Evolutionary conservation across 2,888 invertebrate species (phyloP), one percentile per base, ranked within the genome.

Genomic region (Drosophila greeni): DNA sequence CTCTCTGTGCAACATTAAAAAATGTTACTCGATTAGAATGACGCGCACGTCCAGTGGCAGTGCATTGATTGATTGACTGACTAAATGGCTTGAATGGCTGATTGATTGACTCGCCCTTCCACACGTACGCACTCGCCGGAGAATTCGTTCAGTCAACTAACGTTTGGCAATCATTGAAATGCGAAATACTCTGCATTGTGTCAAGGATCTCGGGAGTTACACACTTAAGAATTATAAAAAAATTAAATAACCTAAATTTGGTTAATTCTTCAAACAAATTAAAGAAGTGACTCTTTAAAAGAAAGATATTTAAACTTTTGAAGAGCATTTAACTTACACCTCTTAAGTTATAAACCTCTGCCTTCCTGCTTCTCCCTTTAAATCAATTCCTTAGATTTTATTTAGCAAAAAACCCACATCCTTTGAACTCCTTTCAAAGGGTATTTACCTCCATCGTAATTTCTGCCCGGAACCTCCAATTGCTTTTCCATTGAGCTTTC

Each of bases 11-110:
- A 31, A 64, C 60, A 73, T 76, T 71, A 75, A 73, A 80, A 82
- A 75, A 74, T 74, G 72, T 70, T 66, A 58, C 64, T 61, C 68
- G 72, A 76, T 80, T 80, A 74, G 70, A 75, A 80, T 82, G 72
- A 68, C 60, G 72, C 31, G 77, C 79, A 80, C 79, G 79, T 80
- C 53, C 59, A 53, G 48, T 33, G 45, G 42, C 55, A 36, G 58
- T 66, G 45, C 62, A 72, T 74, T 80, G 79, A 82, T 82, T 80
- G 79, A 80, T 80, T 66, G 80, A 80, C 81, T 80, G 77, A 79
- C 79, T 82, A 82, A 79, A 80, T 82, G 77, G 78, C 80, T 71
- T 67, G 81, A 82, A 80, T 82, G 74, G 58, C 78, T 74, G 79
- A 80, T 82, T 80, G 79, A 80, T 80, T 80, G 82, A 80, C 79